Conservation (phyloP, 1,140 invertebrate genomes). For the Lysiphlebus fabarum region DNA sequence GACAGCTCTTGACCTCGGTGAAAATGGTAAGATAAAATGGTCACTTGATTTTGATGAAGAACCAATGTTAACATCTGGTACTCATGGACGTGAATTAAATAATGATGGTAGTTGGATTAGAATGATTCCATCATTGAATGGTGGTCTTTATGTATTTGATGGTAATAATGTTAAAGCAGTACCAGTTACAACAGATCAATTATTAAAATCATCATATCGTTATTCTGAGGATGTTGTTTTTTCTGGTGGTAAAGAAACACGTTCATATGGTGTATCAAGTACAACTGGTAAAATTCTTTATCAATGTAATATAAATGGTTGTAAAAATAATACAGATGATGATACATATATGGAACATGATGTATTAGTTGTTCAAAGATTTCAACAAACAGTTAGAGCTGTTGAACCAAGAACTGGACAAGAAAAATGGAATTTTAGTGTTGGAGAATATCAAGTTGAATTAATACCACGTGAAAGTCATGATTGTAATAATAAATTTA, state of each 20-base stretch:
- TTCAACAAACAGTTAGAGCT: slow-evolving; percentile 82
- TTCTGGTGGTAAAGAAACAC: slow-evolving; percentile 72
- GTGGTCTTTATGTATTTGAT: slow-evolving; percentile 87
- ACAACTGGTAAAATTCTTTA: slow-evolving; percentile 74
- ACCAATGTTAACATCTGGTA: slow-evolving; percentile 78
- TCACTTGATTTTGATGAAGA: slow-evolving; percentile 66
- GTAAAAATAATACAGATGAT: slow-evolving; percentile 59
- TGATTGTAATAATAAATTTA: slow-evolving; percentile 54
- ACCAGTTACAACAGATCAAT: slow-evolving; percentile 78
- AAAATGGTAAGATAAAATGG: slow-evolving; percentile 72
- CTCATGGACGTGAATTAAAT: slow-evolving; percentile 79
- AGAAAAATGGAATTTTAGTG: slow-evolving; percentile 95
- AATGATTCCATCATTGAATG: slow-evolving; percentile 87
- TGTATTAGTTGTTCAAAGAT: slow-evolving; percentile 73
- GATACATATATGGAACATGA: slow-evolving; percentile 46
- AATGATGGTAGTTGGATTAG: slow-evolving; percentile 82
- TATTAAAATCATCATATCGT: slow-evolving; percentile 80
- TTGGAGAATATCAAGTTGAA: slow-evolving; percentile 80
- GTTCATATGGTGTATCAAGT: slow-evolving; percentile 71
- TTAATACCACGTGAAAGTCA: slow-evolving; percentile 54
- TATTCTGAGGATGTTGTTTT: slow-evolving; percentile 84
- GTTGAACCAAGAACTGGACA: slow-evolving; percentile 76
- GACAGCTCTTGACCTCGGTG: slow-evolving; percentile 68
- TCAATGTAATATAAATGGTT: slow-evolving; percentile 73
- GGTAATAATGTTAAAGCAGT: slow-evolving; percentile 82